Conservation (phyloP, 2,797 vertebrate species). For the Tauraco hartlaubi region DNA sequence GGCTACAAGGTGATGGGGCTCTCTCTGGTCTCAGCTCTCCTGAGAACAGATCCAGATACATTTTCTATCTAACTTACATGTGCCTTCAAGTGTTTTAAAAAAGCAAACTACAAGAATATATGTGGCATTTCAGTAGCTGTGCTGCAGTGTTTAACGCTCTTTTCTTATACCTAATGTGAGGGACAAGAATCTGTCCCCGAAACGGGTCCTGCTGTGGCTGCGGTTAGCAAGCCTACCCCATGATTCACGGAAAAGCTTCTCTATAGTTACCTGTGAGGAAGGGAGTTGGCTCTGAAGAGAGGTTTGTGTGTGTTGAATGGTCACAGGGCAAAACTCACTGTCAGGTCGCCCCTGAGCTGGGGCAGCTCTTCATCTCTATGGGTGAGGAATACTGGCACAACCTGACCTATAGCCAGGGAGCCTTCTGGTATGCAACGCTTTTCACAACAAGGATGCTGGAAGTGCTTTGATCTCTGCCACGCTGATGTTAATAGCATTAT, state of each 20-base stretch:
- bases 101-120: not conserved
- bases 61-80: not conserved
- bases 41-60: not conserved
- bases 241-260: not conserved
- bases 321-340: not conserved
- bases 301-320: not conserved
- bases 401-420: not conserved
- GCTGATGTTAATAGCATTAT: not conserved
- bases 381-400: not conserved
- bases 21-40: not conserved
- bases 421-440: not conserved
- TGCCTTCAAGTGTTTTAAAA: not conserved
- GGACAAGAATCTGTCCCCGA: not conserved
- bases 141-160: not conserved
- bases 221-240: not conserved
- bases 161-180: accelerated
- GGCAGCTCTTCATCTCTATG: not conserved
- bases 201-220: not conserved
- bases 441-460: not conserved
- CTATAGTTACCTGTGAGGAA: not conserved
- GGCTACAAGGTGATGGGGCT: not conserved
- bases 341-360: not conserved
- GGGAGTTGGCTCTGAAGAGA: not conserved
- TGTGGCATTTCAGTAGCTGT: not conserved
- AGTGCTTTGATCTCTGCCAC: not conserved